Base-by-base conservation (phyloP, 2,888 invertebrate species). In the Lithophane leautieri region DNA sequence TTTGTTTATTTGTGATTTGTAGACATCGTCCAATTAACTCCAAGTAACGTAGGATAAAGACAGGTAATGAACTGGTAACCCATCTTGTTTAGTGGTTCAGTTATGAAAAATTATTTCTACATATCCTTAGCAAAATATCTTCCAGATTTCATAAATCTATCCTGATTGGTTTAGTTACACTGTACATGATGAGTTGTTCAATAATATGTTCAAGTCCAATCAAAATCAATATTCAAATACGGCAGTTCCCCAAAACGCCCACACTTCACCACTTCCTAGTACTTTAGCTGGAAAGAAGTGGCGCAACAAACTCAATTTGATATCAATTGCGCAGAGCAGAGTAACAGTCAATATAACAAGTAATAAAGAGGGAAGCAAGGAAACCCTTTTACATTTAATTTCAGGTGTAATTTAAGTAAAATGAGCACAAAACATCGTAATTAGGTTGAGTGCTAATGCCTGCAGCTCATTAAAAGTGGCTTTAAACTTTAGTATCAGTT, bases 371-470 rank as follows among this genome's bases (percentile, higher is more conserved):
- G 47, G 19, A 16, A 54, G 9, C 3, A 44, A 71, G 40, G 9
- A 72, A 56, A 65, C 47, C 65, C 50, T 80, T 80, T 66, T 47
- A 67, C 11, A 50, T 44, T 52, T 52, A 42, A 70, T 42, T 28
- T n/a, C 1, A 42, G 67, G 11, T 28, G 4, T 58, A 61, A 65
- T 34, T 63, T 77, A 54, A 68, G 28, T 73, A 25, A 25, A 82
- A 52, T 28, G 44, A 19, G 22, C 50, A 40, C n/a, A 62, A 65
- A 44, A 78, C 65, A 52, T 52, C 11, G 25, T 72, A 69, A 81
- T 83, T 81, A 78, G 72, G 40, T n/a, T 11, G 54, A 68, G 34
- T 61, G 65, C 68, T 83, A 83, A 81, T 81, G 72, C 14, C 19
- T 71, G 54, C 54, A 56, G 47, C 54, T 76, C 65, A 61, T 83